A percentile compares a stretch with the other conserved stretches of the same genome.
phyloP scores from a whole-genome alignment of 1,140 invertebrate genomes.

The Sycophila sp. region DNA sequence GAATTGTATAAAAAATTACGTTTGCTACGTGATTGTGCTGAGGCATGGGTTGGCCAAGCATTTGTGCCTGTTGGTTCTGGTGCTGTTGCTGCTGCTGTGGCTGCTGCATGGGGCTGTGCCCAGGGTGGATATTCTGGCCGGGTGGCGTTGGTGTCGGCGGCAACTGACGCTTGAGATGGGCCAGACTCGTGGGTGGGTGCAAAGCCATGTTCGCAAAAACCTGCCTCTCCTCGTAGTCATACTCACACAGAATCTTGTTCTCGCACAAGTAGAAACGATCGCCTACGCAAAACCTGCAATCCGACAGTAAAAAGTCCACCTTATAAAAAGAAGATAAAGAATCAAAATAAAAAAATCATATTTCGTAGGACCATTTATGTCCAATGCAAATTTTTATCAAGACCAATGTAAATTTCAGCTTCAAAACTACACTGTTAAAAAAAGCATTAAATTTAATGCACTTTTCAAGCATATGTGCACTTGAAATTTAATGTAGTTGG shows the following conservation, averaged over 20 bases:
- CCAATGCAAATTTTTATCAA: background rate
- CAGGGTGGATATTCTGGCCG: slow-evolving; percentile 55
- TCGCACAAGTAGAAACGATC: slow-evolving; percentile 96
- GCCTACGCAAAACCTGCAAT: slow-evolving; percentile 92
- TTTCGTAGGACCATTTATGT: too few relatives aligned
- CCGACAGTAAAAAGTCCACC: background rate
- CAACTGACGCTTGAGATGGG: slow-evolving; percentile 88
- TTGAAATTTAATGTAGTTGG: too few relatives aligned
- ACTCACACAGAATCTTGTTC: slow-evolving; percentile 97
- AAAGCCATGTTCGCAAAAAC: slow-evolving; percentile 92
- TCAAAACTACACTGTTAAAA: too few relatives aligned
- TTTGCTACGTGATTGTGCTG: slow-evolving; percentile 63
- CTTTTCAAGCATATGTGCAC: too few relatives aligned
- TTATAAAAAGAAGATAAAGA: too few relatives aligned
- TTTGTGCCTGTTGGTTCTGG: slow-evolving; percentile 53
- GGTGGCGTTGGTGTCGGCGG: slow-evolving; percentile 64
- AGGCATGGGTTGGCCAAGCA: slow-evolving; percentile 56
- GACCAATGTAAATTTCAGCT: too few relatives aligned
- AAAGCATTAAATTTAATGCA: too few relatives aligned
- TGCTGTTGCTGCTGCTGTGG: slow-evolving; percentile 52
- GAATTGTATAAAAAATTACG: slow-evolving; percentile 60
- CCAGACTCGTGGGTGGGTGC: slow-evolving; percentile 82
- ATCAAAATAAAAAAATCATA: too few relatives aligned
- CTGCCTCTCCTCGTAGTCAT: slow-evolving; percentile 94
- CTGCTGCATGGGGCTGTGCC: slow-evolving; percentile 59